These are phyloP conservation scores for Drosophila demipolita DNA, from an alignment of 2,888 invertebrate species.

Conservation along the genomic window DNA sequence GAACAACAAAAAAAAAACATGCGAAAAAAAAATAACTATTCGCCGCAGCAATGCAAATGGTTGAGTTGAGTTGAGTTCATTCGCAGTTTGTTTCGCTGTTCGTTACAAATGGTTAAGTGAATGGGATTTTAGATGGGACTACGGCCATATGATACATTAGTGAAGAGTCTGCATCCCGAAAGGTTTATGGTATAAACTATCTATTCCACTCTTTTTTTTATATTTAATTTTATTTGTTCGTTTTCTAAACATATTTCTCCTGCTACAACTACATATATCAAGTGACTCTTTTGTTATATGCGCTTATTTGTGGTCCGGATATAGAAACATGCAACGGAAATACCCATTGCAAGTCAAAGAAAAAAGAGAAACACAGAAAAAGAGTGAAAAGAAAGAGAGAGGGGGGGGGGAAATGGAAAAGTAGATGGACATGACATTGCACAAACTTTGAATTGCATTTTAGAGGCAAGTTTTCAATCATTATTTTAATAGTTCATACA, in stretches of 20 bases:
- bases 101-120: constrained; percentile 65
- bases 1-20: neutral
- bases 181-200: constrained; percentile 20
- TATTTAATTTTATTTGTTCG: neutral
- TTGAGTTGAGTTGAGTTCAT: constrained; percentile 58
- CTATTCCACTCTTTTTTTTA: neutral
- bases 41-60: constrained; percentile 69
- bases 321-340: constrained; percentile 69
- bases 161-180: constrained; percentile 24
- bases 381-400: neutral
- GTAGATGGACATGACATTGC: neutral
- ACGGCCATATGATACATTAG: constrained; percentile 50
- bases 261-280: constrained; percentile 18
- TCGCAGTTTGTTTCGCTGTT: constrained; percentile 59
- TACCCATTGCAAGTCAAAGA: constrained; percentile 34
- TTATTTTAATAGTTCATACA: neutral
- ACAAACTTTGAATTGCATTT: neutral
- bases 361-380: neutral
- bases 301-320: constrained; percentile 61
- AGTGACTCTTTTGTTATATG: constrained; percentile 40
- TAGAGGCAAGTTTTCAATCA: constrained; percentile 8
- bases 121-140: constrained; percentile 64
- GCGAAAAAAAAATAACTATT: constrained; percentile 27
- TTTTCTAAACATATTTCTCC: constrained; percentile 35
- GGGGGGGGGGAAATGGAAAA: too few species aligned